Base-by-base conservation (phyloP, 2,888 invertebrate genomes). In the Mesochorus sp. region DNA sequence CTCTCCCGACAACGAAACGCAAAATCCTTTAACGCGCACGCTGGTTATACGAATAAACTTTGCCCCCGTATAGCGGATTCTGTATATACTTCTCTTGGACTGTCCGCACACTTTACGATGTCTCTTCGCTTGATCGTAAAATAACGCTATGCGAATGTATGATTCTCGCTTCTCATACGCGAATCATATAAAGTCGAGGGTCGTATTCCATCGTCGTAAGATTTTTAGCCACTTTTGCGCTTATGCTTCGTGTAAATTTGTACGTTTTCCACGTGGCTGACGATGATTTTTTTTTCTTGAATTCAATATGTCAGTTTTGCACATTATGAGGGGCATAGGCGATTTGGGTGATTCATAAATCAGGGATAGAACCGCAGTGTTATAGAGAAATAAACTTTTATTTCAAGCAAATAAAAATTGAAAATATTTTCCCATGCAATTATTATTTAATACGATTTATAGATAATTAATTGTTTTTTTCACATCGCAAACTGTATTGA, bases 201-300 rank as follows among this genome's bases (percentile, higher is more conserved):
- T 37, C 26, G 39, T 21, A 51, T 39, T 39, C 19, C 17, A 44
- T 42, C n/a, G n/a, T n/a, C 31, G 61, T 31, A 39, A 44, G 42
- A 49, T 61, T 68, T 49, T 17, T 14, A 49, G 12, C 72, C 51
- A 39, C 51, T 51, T 75, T 76, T 76, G 73, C 64, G 6, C 44
- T 8, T 24, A n/a, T 44, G n/a, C 66, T 42, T 42, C 31, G 55
- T 55, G 79, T 51, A 47, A 72, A 51, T 70, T 42, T 72, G n/a
- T 77, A 76, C 80, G 80, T 81, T 82, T 80, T 79, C 70, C 66
- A 79, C 77, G 70, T 67, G 64, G 74, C 72, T 67, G 71, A 31
- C 70, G 39, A 67, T 66, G 59, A 57, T 64, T 53, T 62, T 78
- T 75, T 42, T 31, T 2, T 37, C 8, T 37, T 37, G 2, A 8